Evolutionary conservation across 2,113 vertebrate genomes (phyloP).

Genomic region (Paratilapia polleni): DNA sequence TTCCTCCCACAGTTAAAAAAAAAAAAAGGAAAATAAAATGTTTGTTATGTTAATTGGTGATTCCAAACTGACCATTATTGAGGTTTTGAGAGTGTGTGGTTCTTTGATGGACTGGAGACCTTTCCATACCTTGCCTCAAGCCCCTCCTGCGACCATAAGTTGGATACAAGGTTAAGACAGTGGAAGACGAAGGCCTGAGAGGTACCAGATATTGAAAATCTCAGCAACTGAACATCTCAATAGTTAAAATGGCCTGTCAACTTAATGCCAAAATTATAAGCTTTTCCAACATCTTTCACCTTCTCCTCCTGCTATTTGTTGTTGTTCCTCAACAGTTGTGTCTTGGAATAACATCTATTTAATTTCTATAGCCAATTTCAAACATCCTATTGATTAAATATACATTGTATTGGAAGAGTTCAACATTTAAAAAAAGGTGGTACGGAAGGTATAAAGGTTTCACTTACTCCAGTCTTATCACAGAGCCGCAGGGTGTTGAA

Average conservation of each 20-base stretch:
- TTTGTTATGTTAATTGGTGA: background rate
- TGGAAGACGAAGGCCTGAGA: background rate
- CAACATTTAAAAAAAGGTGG: background rate
- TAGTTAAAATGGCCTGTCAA: background rate
- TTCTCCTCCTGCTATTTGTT: background rate
- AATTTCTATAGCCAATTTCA: background rate
- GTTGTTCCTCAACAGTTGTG: background rate
- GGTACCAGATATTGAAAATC: no score
- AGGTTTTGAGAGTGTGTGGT: background rate
- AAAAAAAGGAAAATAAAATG: background rate
- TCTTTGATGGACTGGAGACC: background rate
- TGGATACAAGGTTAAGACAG: background rate
- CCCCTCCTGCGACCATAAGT: background rate
- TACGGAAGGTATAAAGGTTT: background rate
- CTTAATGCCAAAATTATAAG: background rate
- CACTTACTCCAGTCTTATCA: constrained; percentile 95
- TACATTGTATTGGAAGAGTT: background rate
- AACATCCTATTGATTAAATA: background rate
- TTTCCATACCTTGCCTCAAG: background rate
- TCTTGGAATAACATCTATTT: background rate
- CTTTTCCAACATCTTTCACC: background rate
- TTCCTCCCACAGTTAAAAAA: background rate
- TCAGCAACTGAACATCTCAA: background rate
- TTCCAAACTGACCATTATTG: background rate
- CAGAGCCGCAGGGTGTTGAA: constrained; percentile 95